Base-by-base conservation (phyloP, 2,888 invertebrate genomes). In the Allolobophora icterica region DNA sequence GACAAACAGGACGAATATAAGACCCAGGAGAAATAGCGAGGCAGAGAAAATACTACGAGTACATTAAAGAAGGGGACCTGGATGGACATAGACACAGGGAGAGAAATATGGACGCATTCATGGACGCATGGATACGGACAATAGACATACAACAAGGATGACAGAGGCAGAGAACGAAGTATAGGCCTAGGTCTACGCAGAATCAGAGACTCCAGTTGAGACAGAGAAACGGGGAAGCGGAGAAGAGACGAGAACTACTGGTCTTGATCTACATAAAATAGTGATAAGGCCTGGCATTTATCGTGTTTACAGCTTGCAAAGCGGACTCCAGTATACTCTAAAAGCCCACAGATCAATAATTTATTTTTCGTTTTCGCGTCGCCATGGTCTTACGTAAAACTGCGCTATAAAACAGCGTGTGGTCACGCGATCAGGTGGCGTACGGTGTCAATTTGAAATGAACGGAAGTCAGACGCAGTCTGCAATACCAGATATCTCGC, bases 341-440 rank as follows among this genome's bases (percentile, higher is more conserved):
- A 71, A n/a, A 71, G 71, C 71, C n/a, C 30, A 19, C 30, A 71
- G 30, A 71, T 71, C 71, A 71, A 71, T n/a, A 71, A 71, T 71
- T 71, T n/a, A n/a, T 71, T 71, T 52, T 71, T n/a, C 71, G 71
- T n/a, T 71, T 71, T 71, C n/a, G 1, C n/a, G n/a, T 71, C 30
- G n/a, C 71, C n/a, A 71, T 30, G 71, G 71, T 71, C 71, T 71
- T 71, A 71, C 71, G 71, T 2, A n/a, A 71, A 5, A n/a, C 71
- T 30, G 71, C 71, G 71, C 71, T 71, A n/a, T n/a, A 71, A 71
- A 71, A n/a, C n/a, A 71, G 71, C 71, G 71, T 71, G 71, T 71
- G 71, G 71, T 71, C 71, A 71, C 71, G 71, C 71, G 71, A 71
- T 71, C 71, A 71, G 71, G 52, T 52, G 52, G 52, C 52, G 52